Evolutionary conservation across 2,888 invertebrate species (phyloP), one percentile per base, ranked within the genome.

Genomic region (Branchinecta sandiegonensis): DNA sequence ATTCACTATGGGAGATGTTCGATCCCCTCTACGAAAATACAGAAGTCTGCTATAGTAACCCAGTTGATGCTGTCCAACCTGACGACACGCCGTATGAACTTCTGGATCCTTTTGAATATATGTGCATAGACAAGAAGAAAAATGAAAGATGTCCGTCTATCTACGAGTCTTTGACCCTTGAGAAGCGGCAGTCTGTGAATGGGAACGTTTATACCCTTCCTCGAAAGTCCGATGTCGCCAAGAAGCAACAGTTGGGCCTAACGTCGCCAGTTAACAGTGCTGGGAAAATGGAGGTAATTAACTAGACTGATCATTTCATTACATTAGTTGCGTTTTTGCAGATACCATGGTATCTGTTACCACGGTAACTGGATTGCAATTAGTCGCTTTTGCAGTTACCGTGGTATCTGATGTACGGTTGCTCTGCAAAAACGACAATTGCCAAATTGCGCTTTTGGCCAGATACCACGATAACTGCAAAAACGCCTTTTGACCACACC

Each of bases 101-200:
- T 71, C 87, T 86, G 75, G 87, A 88, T 78, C 87, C 87, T n/a
- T 87, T 87, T 74, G 87, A 88, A 76, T 88, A 86, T 76, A 83
- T 88, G 56, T 56, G 17, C 56, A 10, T 56, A 56, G 56, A 56
- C n/a, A 56, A 56, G 56, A 56, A 56, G 56, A 56, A n/a, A 56
- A 14, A n/a, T 56, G 56, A 56, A 17, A 56, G 56, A 10, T 56
- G 56, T 56, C 17, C 56, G 9, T 56, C 56, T 9, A 17, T 56
- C 14, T 56, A 56, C 56, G 56, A 56, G 56, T 56, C 56, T 14
- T 17, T 56, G 14, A 56, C 56, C 17, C 56, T 56, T n/a, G 56
- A 56, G 11, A 56, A 56, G 11, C 56, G 56, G 8, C 56, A 14
- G n/a, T 56, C 56, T 56, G 56, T 56, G 56, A 17, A n/a, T n/a